phyloP scores from a whole-genome alignment of 1,140 invertebrate species.

The Vollenhovia emeryi region DNA sequence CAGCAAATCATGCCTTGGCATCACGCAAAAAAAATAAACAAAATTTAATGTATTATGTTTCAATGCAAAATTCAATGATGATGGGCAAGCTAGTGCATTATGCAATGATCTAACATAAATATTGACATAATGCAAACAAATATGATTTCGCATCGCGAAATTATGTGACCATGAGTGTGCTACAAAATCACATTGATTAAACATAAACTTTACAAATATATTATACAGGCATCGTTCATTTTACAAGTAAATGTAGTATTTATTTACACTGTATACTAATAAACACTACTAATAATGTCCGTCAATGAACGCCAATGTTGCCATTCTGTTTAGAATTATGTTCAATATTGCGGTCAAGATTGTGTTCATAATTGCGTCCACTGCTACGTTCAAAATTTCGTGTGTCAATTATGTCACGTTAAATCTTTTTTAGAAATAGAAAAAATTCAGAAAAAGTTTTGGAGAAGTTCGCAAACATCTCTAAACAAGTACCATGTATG shows the following conservation, averaged over 20 bases:
- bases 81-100: constrained; percentile 18
- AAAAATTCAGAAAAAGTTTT: background rate
- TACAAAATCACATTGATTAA: constrained; percentile 38
- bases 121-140: constrained; percentile 25
- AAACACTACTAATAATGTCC: background rate
- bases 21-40: constrained; percentile 22
- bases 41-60: background rate
- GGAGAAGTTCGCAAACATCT: background rate
- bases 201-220: constrained; percentile 40
- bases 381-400: background rate
- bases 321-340: background rate
- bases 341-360: background rate
- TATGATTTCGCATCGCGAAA: constrained; percentile 4
- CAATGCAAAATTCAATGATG: constrained; percentile 26
- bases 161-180: background rate
- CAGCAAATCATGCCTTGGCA: constrained; percentile 67
- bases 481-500: background rate
- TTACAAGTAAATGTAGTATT: constrained; percentile 11
- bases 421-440: background rate
- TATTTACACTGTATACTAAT: constrained; percentile 30
- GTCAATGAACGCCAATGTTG: background rate
- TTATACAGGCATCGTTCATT: constrained; percentile 28
- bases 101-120: constrained; percentile 57
- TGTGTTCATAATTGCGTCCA: background rate
- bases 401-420: background rate